Evolutionary conservation across 2,113 vertebrate species (phyloP), one percentile per base, ranked within the genome.

Genomic region (Hippoglossus stenolepis): DNA sequence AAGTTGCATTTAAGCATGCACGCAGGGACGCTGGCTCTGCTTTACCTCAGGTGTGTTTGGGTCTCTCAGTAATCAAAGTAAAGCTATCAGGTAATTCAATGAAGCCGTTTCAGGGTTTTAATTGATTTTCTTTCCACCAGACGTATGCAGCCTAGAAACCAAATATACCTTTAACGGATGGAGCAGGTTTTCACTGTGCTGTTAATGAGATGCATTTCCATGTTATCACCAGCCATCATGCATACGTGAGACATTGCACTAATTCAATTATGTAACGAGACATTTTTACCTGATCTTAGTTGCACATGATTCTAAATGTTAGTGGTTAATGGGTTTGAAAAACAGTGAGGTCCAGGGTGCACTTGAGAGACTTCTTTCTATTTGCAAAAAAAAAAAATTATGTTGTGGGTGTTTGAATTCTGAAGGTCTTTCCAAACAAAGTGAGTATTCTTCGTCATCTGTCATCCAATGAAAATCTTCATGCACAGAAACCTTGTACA

Each of bases 121-220:
- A 87, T 77, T 72, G 80, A 88, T 85, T 87, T 73, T 76, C 28
- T 73, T 60, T 82, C 69, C 40, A 24, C 43, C 31, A 58, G 71
- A 85, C 8, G 10, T 73, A 54, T 64, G 65, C 17, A 23, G 57
- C 62, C 62, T n/a, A 56, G 38, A 4, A 80, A 58, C 53, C 54
- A 72, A 63, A 60, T 45, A 26, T 67, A 57, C 45, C n/a, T 60
- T 70, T 74, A 68, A 69, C 64, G 53, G 60, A 49, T 75, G 12
- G 15, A 56, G 40, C 18, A 57, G 65, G 63, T 61, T 57, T 70
- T 58, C 5, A 20, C 7, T 0, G 5, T n/a, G 69, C 62, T 23
- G 23, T 8, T 47, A 66, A 11, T 61, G 35, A 26, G 47, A 38
- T 15, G 51, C 14, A 21, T 3, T 4, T 60, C 5, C 15, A 6